Evolutionary conservation across 1,140 invertebrate species (phyloP).

Genomic region (Drosophila asahinai): DNA sequence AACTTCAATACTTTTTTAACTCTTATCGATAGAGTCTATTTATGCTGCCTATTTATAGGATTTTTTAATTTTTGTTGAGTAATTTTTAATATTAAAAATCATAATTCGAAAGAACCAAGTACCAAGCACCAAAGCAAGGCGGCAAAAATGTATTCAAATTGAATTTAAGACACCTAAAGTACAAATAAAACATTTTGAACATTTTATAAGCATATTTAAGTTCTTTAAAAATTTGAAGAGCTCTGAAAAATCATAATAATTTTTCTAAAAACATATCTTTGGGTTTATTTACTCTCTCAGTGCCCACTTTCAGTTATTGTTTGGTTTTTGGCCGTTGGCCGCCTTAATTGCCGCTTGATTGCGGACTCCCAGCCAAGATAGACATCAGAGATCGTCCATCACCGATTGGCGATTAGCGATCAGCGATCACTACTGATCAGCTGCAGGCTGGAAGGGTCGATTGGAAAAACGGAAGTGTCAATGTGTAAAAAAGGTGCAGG

Average conservation of each 20-base stretch:
- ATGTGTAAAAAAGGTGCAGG: slow-evolving; percentile 80
- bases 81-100: no score
- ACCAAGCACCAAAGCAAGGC: no score
- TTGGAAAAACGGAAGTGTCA: slow-evolving; percentile 69
- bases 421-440: slow-evolving; percentile 21
- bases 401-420: slow-evolving; percentile 10
- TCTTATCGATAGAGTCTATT: not conserved
- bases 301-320: slow-evolving; percentile 6
- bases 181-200: not conserved
- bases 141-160: no score
- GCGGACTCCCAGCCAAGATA: slow-evolving; percentile 56
- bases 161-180: no score
- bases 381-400: slow-evolving; percentile 40
- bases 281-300: not conserved
- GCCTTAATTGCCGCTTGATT: slow-evolving; percentile 81
- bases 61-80: no score
- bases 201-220: not conserved
- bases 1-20: not conserved
- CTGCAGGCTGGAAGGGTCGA: slow-evolving; percentile 3
- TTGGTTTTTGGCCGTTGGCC: slow-evolving; percentile 18
- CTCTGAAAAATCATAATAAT: not conserved
- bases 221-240: not conserved
- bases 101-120: no score
- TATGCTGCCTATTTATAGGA: not conserved
- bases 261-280: not conserved